A percentile compares a stretch with the other conserved stretches of the same genome.
These are phyloP conservation scores for Xiphophorus maculatus DNA, from an alignment of 2,113 vertebrate genomes.

Conservation along the genomic window DNA sequence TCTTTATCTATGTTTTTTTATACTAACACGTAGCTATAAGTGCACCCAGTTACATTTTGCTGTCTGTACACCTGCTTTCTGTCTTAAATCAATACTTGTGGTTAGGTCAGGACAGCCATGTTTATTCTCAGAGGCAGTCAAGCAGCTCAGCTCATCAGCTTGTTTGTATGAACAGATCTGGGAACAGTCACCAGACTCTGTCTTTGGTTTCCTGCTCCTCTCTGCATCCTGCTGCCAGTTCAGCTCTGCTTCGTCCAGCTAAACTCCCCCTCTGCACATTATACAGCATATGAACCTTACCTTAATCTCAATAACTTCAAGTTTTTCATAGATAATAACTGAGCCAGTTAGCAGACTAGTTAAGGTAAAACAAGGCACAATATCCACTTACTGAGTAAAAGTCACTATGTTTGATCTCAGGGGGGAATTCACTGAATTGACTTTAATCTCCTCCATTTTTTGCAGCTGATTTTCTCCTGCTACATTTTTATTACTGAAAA, in stretches of 20 bases:
- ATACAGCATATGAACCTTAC: too few relatives aligned
- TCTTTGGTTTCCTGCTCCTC: constrained; percentile 49
- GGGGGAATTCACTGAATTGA: too few relatives aligned
- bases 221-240: constrained; percentile 55
- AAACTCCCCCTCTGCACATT: too few relatives aligned
- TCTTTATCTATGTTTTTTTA: constrained; percentile 25
- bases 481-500: too few relatives aligned
- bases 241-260: constrained; percentile 47
- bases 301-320: too few relatives aligned
- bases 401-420: too few relatives aligned
- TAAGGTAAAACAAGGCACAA: too few relatives aligned
- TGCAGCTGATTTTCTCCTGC: too few relatives aligned
- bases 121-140: constrained; percentile 13
- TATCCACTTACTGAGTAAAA: too few relatives aligned
- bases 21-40: constrained; percentile 4
- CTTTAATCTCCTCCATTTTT: too few relatives aligned
- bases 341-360: too few relatives aligned
- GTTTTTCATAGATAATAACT: too few relatives aligned
- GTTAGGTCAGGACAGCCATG: constrained; percentile 3
- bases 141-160: constrained; percentile 33
- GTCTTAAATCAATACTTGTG: background rate
- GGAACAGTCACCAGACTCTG: constrained; percentile 28
- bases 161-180: constrained; percentile 34
- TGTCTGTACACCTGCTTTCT: constrained; percentile 8
- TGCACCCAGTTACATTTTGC: background rate